Percentiles rank a stretch among this genome's conserved stretches.
Conservation (phyloP, 2,113 vertebrate species). For the Sciurus niger region DNA sequence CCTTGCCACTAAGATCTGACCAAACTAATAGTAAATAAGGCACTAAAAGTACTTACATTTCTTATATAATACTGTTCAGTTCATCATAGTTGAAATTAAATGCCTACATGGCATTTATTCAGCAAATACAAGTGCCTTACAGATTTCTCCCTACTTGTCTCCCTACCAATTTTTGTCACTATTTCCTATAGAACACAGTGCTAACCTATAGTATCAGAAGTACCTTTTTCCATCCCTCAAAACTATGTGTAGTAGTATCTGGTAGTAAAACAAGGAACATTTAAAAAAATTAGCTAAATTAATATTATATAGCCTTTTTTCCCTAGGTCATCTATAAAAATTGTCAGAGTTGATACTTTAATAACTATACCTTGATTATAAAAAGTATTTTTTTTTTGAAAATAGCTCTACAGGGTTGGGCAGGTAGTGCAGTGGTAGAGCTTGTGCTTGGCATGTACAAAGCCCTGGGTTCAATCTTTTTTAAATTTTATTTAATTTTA, state of each 20-base stretch:
- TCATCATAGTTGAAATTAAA: constrained; percentile 45
- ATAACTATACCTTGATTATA: constrained; percentile 9
- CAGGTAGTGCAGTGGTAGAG: background rate
- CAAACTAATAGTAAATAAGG: constrained; percentile 42
- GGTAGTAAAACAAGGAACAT: background rate
- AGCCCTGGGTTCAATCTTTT: background rate
- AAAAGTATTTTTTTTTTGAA: constrained; percentile 55
- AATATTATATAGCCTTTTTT: background rate
- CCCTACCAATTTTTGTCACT: constrained; percentile 20
- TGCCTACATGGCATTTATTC: constrained; percentile 17
- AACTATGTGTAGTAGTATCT: background rate
- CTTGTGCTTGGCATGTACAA: background rate
- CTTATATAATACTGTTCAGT: background rate
- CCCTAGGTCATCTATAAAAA: background rate
- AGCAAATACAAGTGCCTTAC: constrained; percentile 11
- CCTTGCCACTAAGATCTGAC: background rate
- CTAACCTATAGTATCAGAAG: background rate
- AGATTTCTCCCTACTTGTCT: constrained; percentile 9
- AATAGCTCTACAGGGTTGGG: background rate
- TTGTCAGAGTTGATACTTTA: constrained; percentile 25
- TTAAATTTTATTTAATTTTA: too few species aligned
- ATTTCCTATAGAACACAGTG: constrained; percentile 23
- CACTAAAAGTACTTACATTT: background rate
- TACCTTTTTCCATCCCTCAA: background rate
- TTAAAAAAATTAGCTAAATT: background rate